Base-by-base conservation (phyloP, 2,888 invertebrate species). In the Agonopterix arenella region DNA sequence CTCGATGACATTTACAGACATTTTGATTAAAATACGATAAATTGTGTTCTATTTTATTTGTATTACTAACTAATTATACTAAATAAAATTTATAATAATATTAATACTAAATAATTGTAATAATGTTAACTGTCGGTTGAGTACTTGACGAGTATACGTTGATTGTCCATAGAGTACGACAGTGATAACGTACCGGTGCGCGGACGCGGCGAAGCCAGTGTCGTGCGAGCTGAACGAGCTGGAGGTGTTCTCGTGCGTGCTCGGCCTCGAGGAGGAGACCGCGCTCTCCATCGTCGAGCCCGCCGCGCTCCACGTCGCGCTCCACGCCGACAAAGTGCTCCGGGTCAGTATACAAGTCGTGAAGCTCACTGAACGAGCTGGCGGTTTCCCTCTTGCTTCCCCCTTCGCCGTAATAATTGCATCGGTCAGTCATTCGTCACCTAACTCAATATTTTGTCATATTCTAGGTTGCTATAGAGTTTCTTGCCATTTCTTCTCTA, bases 261-360 rank as follows among this genome's bases (percentile, higher is more conserved):
- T 98, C 55, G 97, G 96, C 5, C 91, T 94, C 65, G 98, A 98
- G 86, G 96, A 97, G 57, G 96, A 96, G 72, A 98, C 98, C 0
- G 98, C 98, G 1, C 86, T 98, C 11, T 96, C 97, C 38, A 98
- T 98, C 65, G 95, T 98, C 50, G 98, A 98, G 80, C 98, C 98
- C 0, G 95, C 97, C 45, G 95, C 95, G 8, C 90, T 98, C 41
- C 95, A 94, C 68, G 90, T 95, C 48, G 94, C 94, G 58, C 72
- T 97, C 44, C 91, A 91, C 58, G 67, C 69, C 55, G 76, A 78
- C 77, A 89, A 64, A 76, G 89, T 73, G 69, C 79, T 77, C 64
- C 91, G 71, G 80, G 92, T 84, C 2, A 57, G 73, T 69, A 13
- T 7, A 28, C 28, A n/a, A n/a, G n/a, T n/a, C n/a, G n/a, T n/a